Evolutionary conservation across 2,113 vertebrate genomes (phyloP).

Genomic region (Azemiops feae): DNA sequence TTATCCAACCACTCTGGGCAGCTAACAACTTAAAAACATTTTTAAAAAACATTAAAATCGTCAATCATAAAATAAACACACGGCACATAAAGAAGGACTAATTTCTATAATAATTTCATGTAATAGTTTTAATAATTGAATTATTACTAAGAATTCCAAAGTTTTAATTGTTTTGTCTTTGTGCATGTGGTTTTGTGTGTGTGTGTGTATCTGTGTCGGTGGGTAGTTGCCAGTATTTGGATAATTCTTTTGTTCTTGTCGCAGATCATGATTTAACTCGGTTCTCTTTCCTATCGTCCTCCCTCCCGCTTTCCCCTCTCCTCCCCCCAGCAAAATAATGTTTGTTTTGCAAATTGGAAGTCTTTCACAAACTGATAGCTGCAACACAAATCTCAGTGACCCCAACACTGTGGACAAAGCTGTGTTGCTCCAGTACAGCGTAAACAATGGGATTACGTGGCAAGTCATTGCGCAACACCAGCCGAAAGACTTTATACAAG

Average conservation of each 20-base stretch:
- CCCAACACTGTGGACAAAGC: constrained; percentile 90
- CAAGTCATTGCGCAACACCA: constrained; percentile 98
- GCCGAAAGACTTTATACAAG: constrained; percentile 97
- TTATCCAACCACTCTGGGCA: constrained; percentile 6
- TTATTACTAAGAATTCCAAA: constrained; percentile 21
- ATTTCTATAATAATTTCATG: neutral
- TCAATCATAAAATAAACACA: too few species aligned
- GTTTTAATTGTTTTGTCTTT: neutral
- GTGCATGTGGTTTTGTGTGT: neutral
- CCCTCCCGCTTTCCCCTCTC: neutral
- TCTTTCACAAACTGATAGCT: constrained; percentile 91
- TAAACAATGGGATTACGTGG: constrained; percentile 96
- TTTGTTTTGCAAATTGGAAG: constrained; percentile 99
- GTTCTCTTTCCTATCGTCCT: constrained; percentile 12
- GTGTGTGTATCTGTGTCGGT: constrained; percentile 13
- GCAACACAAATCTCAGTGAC: constrained; percentile 90
- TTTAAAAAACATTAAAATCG: too few species aligned
- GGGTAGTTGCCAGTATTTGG: constrained; percentile 10
- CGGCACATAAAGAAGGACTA: neutral
- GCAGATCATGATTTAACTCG: constrained; percentile 24
- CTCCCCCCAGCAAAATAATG: constrained; percentile 94
- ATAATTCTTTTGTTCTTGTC: constrained; percentile 24
- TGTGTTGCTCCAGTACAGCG: constrained; percentile 93
- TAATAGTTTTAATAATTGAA: neutral
- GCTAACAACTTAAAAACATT: too few species aligned